Evolutionary conservation across 23 tunicate species (phyloP).

Genomic region (Diplosoma virens): DNA sequence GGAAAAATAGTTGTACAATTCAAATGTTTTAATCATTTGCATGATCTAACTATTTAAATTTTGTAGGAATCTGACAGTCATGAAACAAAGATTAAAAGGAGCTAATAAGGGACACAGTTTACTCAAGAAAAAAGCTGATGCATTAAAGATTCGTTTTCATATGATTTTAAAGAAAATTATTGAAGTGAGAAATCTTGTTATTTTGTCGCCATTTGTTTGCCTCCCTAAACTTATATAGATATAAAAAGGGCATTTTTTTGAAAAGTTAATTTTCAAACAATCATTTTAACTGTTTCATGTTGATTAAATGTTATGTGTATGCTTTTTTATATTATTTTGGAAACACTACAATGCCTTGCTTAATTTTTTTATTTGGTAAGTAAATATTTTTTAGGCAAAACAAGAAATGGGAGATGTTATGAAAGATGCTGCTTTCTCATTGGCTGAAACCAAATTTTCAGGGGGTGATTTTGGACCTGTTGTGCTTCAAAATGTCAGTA

Average conservation of each 20-base stretch:
- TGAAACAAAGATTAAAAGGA: constrained; percentile 90
- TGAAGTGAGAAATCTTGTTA: constrained; percentile 37
- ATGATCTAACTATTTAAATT: neutral
- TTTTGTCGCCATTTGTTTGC: neutral
- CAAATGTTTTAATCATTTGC: too few species aligned
- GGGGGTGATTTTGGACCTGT: constrained; percentile 83
- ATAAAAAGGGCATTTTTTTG: too few species aligned
- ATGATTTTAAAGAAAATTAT: constrained; percentile 82
- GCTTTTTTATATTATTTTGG: too few species aligned
- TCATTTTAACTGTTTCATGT: too few species aligned
- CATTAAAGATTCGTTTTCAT: constrained; percentile 84
- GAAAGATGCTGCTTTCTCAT: constrained; percentile 94
- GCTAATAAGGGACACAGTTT: constrained; percentile 98
- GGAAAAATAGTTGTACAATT: too few species aligned
- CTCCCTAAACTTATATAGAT: neutral
- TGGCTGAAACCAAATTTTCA: constrained; percentile 87
- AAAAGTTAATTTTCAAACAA: too few species aligned
- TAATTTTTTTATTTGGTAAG: too few species aligned
- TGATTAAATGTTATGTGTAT: too few species aligned
- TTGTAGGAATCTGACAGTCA: constrained; percentile 86
- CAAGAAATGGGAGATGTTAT: constrained; percentile 92
- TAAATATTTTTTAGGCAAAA: constrained; percentile 91
- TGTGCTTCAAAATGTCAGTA: constrained; percentile 82
- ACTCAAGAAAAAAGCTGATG: constrained; percentile 96
- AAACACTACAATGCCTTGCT: too few species aligned